Percentiles rank a stretch among this genome's conserved stretches.
Evolutionary conservation across 2,113 vertebrate species (phyloP).

Genomic region (Lepus timidus): DNA sequence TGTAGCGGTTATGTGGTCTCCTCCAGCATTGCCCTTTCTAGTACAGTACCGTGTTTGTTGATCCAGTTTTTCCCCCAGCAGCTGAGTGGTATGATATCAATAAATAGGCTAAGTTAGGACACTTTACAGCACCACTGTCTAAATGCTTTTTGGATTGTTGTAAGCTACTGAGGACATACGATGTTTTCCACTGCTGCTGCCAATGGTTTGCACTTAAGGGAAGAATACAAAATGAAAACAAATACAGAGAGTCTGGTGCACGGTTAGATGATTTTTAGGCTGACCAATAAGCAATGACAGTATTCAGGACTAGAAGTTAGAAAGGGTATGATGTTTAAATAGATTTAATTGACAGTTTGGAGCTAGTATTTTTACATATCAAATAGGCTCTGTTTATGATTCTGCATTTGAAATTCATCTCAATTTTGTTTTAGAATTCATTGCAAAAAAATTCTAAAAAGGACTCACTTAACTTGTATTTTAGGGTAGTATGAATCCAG

Average conservation of each 20-base stretch:
- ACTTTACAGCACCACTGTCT: constrained; percentile 2
- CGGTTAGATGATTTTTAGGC: constrained; percentile 81
- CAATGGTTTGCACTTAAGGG: constrained; percentile 80
- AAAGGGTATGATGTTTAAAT: constrained; percentile 51
- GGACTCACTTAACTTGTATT: constrained; percentile 67
- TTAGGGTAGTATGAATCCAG: constrained; percentile 1
- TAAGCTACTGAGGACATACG: constrained; percentile 54
- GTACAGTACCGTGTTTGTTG: background rate
- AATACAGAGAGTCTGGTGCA: constrained; percentile 68
- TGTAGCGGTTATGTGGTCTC: constrained; percentile 46
- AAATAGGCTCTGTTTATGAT: constrained; percentile 7
- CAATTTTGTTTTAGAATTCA: constrained; percentile 53
- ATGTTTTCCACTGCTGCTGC: constrained; percentile 65
- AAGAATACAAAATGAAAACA: constrained; percentile 74
- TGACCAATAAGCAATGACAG: constrained; percentile 71
- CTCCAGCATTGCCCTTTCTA: background rate
- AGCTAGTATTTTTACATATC: constrained; percentile 66
- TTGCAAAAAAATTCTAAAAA: constrained; percentile 47
- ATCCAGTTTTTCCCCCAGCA: constrained; percentile 9
- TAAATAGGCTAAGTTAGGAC: constrained; percentile 39
- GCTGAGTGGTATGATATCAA: constrained; percentile 1
- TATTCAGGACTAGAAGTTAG: constrained; percentile 70
- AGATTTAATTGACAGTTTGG: constrained; percentile 73
- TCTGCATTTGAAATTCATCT: constrained; percentile 74
- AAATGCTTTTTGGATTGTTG: constrained; percentile 48